These are phyloP conservation scores for Monopis laevigella DNA, from an alignment of 2,888 invertebrate species.

Conservation along the genomic window DNA sequence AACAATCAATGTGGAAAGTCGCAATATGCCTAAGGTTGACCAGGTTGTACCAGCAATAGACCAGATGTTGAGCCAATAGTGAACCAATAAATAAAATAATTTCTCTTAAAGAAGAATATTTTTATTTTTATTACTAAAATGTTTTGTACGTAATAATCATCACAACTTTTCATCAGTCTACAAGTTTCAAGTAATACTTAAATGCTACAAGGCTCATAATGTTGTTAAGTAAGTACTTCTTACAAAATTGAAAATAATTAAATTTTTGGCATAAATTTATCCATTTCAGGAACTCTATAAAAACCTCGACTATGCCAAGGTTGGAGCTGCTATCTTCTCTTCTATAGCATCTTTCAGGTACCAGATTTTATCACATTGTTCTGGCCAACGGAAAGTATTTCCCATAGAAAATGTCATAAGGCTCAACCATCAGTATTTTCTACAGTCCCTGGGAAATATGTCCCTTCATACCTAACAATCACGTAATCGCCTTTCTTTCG, in stretches of 20 bases:
- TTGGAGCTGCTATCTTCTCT: conserved; percentile 14
- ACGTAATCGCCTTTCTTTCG: conserved; percentile 12
- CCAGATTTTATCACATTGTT: conserved; percentile 12
- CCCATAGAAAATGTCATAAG: conserved; percentile 10
- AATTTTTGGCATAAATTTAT: conserved; percentile 13
- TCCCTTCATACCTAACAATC: conserved; percentile 15
- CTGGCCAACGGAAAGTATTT: conserved; percentile 15
- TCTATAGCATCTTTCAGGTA: conserved; percentile 14
- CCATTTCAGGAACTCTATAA: conserved; percentile 16
- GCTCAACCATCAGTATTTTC: conserved; percentile 15
- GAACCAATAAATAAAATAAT: conserved; percentile 16
- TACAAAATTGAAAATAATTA: conserved; percentile 14
- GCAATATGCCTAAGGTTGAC: conserved; percentile 18
- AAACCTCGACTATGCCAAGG: conserved; percentile 15
- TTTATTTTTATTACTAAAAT: conserved; percentile 8
- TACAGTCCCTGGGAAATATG: conserved; percentile 14
- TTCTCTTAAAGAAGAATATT: conserved; percentile 1
- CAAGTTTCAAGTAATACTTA: conserved; percentile 15
- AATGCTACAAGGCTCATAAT: conserved; percentile 7
- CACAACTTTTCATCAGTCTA: conserved; percentile 14
- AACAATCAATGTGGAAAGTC: conserved; percentile 16
- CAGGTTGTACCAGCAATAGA: conserved; percentile 16
- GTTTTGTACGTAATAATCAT: conserved; percentile 11
- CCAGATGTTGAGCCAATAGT: conserved; percentile 17
- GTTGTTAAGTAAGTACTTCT: conserved; percentile 5